Base-by-base conservation (phyloP, 2,113 vertebrate genomes). In the Monarcha castaneiventris region DNA sequence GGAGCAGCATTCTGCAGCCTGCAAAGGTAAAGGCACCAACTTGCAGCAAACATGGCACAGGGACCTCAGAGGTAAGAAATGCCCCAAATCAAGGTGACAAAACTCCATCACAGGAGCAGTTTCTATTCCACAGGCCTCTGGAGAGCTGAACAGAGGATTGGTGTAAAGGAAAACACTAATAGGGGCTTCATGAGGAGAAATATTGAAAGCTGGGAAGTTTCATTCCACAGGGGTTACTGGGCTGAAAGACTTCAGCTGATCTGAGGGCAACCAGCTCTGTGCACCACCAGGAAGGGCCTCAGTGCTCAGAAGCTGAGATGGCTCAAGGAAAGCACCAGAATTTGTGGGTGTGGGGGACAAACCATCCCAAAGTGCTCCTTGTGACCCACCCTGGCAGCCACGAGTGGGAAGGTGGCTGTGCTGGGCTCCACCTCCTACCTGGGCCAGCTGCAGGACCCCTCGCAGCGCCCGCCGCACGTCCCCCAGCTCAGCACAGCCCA, bases 361-460 rank as follows among this genome's bases (percentile, higher is more conserved):
- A 8, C 14, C 29, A n/a, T 23, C 33, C 73, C 49, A 4, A 61
- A 76, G 12, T 2, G 16, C 22, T 41, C n/a, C 7, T 43, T 37
- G 41, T 49, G 66, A 41, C 52, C 52, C 55, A 11, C 35, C 20
- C 62, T 12, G 44, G 33, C 73, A 32, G 11, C n/a, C 48, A 13
- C 0, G 0, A 8, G 22, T 0, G 7, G 51, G 59, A 32, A 56
- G 35, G 37, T 32, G 93, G 44, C 16, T 16, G 49, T 2, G 4
- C 61, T 32, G 87, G 64, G 77, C 39, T 49, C 95, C 93, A 26
- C 16, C 23, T 56, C 84, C 49, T 91, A 99, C 99, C 99, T 99
- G 98, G 82, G 98, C 99, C 91, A 99, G 97, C 78, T 97, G 94
- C 25, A 99, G 97, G 93, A 99, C 98, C 55, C 97, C 98, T 79